Evolutionary conservation across 2,888 invertebrate species (phyloP), one percentile per base, ranked within the genome.

Genomic region (Celastrina argiolus): DNA sequence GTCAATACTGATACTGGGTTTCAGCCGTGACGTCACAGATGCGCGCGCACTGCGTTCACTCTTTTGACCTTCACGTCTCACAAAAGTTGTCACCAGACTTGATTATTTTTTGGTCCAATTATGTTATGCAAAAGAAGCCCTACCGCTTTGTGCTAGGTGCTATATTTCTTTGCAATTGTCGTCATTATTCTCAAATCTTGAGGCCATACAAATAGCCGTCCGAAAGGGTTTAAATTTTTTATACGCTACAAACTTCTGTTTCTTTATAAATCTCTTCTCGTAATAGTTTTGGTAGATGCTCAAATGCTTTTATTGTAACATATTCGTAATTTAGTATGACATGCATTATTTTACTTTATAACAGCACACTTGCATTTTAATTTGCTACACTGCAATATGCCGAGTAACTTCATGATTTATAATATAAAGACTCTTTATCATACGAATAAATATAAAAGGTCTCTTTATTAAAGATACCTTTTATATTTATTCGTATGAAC

Each of bases 41-140:
- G 75, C 87, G 89, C 88, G 87, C 87, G 87, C 74, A 74, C 69
- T 63, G n/a, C n/a, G n/a, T 66, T 59, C 66, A 66, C 72, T 76
- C 77, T 72, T 76, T 66, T 83, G 85, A 87, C 85, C 85, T 85
- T 84, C 79, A 74, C 72, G 63, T 66, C 58, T n/a, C n/a, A n/a
- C n/a, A n/a, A n/a, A n/a, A n/a, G n/a, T n/a, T 65, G 66, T 26
- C n/a, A 34, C n/a, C 31, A 39, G 56, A 56, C 14, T 26, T 45
- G 10, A 12, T 34, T 1, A 34, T 16, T 51, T 28, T 12, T 34
- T 22, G 34, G 18, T 14, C 34, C 2, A 14, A 22, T 64, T 18
- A 34, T 12, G 34, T 28, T 31, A 34, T 18, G 22, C 2, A 34
- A n/a, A 18, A 45, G 18, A 31, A 16, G 22, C 26, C 45, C 28